Evolutionary conservation across 2,888 invertebrate genomes (phyloP), one percentile per base, ranked within the genome.

Genomic region (Ectropis crepuscularia): DNA sequence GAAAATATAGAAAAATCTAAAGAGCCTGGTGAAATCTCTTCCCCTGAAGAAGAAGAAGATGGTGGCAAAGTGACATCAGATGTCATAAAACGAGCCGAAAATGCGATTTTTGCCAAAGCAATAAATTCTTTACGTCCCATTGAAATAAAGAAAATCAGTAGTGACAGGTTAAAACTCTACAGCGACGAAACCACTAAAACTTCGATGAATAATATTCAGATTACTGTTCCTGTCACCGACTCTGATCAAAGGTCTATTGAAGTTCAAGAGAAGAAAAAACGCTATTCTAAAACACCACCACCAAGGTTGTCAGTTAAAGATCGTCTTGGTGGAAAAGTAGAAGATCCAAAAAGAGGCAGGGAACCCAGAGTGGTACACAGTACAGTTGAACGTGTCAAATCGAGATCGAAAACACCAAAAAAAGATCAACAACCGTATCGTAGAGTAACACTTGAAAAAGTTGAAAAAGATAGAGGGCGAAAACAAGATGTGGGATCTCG

Each of bases 51-150:
- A 79, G 85, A 92, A 82, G 94, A 94, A 72, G 94, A 94, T 73
- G 89, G 93, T 6, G 94, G 94, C 60, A 96, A 96, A 88, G 95
- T 96, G 0, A 97, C 98, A 0, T 96, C 96, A 16, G 98, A 98
- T 86, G 97, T 98, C 5, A 91, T 98, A 54, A 98, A 98, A 81
- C 94, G 97, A 71, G 98, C 98, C 1, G 98, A 98, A 89, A 98
- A 98, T 83, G 98, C 97, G 0, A 96, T 98, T 74, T 97, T 98
- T 83, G 96, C 98, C 47, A 97, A 98, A 85, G 97, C 97, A 0
- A 96, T 97, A 48, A 97, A 96, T 78, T 96, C 97, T 0, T 95
- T 96, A 50, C 93, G 96, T 63, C 96, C 96, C 0, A 95, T 96
- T 57, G 96, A 96, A 89, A 95, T 95, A 54, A 96, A 96, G 79